phyloP scores from a whole-genome alignment of 2,797 vertebrate genomes.

The Loriculus beryllinus region DNA sequence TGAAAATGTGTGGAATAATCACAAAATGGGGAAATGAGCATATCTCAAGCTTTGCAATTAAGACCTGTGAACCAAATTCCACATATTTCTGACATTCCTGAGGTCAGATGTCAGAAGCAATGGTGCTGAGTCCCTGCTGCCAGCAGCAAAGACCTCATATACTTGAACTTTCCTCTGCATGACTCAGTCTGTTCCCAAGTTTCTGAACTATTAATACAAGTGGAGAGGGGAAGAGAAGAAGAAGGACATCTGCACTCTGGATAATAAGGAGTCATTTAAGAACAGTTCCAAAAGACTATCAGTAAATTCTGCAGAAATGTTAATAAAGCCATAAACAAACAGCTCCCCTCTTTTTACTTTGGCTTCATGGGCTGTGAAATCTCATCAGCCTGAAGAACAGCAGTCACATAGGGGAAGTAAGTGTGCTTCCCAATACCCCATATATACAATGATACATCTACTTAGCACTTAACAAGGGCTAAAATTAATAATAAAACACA shows the following conservation, averaged over 20 bases:
- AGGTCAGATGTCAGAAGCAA: not conserved
- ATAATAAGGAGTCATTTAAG: not conserved
- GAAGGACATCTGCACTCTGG: not conserved
- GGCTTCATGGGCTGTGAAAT: not conserved
- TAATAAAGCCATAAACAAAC: not conserved
- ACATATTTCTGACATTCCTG: not conserved
- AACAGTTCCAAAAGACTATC: not conserved
- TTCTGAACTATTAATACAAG: not conserved
- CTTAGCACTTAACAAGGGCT: not conserved
- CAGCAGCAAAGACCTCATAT: not conserved
- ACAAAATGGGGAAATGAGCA: not conserved
- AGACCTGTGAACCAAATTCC: not conserved
- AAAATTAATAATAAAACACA: not conserved
- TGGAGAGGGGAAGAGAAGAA: not conserved
- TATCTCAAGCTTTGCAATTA: rapidly evolving
- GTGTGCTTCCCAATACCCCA: not conserved
- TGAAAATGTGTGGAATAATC: not conserved
- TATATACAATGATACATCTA: not conserved
- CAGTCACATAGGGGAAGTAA: not conserved
- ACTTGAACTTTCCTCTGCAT: slow-evolving; percentile 29
- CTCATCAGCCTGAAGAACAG: not conserved
- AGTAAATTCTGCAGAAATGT: not conserved
- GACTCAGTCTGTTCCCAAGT: not conserved
- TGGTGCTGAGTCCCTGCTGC: not conserved
- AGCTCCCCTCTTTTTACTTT: not conserved